Percentiles rank a stretch among this genome's conserved stretches.
Conservation (phyloP, 2,113 vertebrate species). For the Apteryx owenii region DNA sequence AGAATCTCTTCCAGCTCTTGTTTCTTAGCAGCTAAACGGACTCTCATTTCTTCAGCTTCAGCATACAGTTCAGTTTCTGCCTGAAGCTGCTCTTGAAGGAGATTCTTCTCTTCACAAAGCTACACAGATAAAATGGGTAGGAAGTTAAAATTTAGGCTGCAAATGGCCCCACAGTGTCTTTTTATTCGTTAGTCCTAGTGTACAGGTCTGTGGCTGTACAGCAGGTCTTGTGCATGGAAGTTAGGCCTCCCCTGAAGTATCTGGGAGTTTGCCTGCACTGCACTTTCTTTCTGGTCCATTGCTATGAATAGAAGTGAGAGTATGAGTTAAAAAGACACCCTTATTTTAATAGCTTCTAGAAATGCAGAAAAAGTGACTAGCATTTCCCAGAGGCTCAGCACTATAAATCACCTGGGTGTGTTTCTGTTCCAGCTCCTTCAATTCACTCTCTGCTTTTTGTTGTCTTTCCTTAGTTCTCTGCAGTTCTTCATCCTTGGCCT, state of each 20-base stretch:
- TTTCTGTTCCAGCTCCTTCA: slow-evolving; percentile 89
- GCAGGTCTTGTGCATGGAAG: neutral
- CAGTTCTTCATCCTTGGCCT: slow-evolving; percentile 93
- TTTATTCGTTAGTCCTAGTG: neutral
- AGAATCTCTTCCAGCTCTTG: slow-evolving; percentile 95
- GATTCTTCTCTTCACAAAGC: slow-evolving; percentile 87
- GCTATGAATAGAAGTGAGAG: fast-evolving
- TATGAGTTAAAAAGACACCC: neutral
- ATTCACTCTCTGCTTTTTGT: slow-evolving; percentile 83
- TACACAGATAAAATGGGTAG: slow-evolving; percentile 39
- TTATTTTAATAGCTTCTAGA: neutral
- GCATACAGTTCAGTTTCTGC: slow-evolving; percentile 90
- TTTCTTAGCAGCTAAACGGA: slow-evolving; percentile 90
- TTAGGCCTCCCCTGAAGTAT: neutral
- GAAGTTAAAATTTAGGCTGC: neutral
- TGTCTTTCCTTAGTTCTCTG: slow-evolving; percentile 85
- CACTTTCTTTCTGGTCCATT: neutral
- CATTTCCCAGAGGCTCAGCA: neutral
- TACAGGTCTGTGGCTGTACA: neutral
- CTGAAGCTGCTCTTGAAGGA: slow-evolving; percentile 88
- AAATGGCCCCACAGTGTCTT: neutral
- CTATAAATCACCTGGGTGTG: slow-evolving; percentile 83
- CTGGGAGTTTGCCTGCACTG: neutral
- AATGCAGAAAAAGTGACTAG: neutral
- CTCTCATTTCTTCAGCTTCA: slow-evolving; percentile 92